Evolutionary conservation across 2,888 invertebrate species (phyloP).

Genomic region (Nebria salina): DNA sequence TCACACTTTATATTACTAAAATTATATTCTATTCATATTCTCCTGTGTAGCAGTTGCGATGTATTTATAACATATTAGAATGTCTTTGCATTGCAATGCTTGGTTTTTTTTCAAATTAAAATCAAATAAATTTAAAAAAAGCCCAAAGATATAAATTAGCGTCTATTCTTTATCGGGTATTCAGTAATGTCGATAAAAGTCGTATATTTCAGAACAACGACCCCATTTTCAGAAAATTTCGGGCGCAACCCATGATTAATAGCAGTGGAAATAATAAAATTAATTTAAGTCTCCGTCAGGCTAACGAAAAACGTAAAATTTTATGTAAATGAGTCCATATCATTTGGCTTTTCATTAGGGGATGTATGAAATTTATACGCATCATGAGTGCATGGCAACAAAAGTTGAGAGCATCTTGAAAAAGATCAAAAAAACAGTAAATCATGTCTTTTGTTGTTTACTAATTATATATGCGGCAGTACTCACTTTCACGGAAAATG

Average conservation of each 20-base stretch:
- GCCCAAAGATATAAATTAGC: not conserved
- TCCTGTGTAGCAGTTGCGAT: too few relatives aligned
- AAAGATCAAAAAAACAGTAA: not conserved
- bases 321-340: slow-evolving; percentile 45
- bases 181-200: not conserved
- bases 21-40: too few relatives aligned
- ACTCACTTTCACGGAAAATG: not conserved
- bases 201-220: not conserved
- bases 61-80: too few relatives aligned
- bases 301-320: slow-evolving; percentile 41
- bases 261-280: slow-evolving; percentile 42
- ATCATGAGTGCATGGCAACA: not conserved
- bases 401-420: not conserved
- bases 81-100: too few relatives aligned
- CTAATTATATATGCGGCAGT: not conserved
- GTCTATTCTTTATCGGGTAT: not conserved
- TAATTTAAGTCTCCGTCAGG: slow-evolving; percentile 37
- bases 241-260: slow-evolving; percentile 31
- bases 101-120: too few relatives aligned
- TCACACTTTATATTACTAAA: too few relatives aligned
- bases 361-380: slow-evolving; percentile 41
- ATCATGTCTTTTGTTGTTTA: not conserved
- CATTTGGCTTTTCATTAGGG: slow-evolving; percentile 41
- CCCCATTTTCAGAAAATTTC: slow-evolving; percentile 12
- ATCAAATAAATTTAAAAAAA: too few relatives aligned